These are phyloP conservation scores for Drosophila dunni DNA, from an alignment of 1,140 invertebrate species.

Conservation along the genomic window DNA sequence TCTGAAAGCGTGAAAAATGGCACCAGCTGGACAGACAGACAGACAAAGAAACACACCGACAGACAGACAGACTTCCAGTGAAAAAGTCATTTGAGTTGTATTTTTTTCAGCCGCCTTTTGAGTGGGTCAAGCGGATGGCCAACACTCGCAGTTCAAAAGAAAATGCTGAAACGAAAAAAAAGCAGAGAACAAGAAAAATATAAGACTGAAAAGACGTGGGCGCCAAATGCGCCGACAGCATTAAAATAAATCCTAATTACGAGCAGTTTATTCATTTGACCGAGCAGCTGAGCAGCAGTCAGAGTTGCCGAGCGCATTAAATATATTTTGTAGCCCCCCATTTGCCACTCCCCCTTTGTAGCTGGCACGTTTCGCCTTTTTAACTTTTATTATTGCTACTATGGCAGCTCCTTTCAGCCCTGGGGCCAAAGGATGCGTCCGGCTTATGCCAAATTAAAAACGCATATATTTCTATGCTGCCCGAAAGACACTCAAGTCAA, in stretches of 20 bases:
- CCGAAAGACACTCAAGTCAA: slow-evolving; percentile 22
- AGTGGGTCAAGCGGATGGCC: slow-evolving; percentile 54
- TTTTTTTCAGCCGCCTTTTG: slow-evolving; percentile 26
- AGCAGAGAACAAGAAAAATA: too few relatives aligned
- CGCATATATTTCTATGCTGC: slow-evolving; percentile 66
- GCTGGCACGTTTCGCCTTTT: slow-evolving; percentile 45
- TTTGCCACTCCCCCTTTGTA: slow-evolving; percentile 18
- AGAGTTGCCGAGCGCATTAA: slow-evolving; percentile 55
- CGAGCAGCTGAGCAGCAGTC: slow-evolving; percentile 37
- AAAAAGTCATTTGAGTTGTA: slow-evolving; percentile 41
- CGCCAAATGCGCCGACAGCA: slow-evolving; percentile 46
- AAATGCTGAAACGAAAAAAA: too few relatives aligned
- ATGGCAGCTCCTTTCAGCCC: background rate
- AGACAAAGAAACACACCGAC: slow-evolving; percentile 13
- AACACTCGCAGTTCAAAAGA: slow-evolving; percentile 48
- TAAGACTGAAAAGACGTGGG: slow-evolving; percentile 23
- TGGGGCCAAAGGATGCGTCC: slow-evolving; percentile 58
- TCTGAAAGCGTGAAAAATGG: slow-evolving; percentile 66
- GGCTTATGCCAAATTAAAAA: slow-evolving; percentile 79
- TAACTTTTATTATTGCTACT: slow-evolving; percentile 59
- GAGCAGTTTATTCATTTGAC: slow-evolving; percentile 73
- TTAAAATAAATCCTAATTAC: slow-evolving; percentile 82
- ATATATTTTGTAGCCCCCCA: slow-evolving; percentile 43
- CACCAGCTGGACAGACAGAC: slow-evolving; percentile 47
- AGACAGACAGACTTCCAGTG: slow-evolving; percentile 6